phyloP scores from a whole-genome alignment of 2,888 invertebrate genomes.

The Eupsilia transversa region DNA sequence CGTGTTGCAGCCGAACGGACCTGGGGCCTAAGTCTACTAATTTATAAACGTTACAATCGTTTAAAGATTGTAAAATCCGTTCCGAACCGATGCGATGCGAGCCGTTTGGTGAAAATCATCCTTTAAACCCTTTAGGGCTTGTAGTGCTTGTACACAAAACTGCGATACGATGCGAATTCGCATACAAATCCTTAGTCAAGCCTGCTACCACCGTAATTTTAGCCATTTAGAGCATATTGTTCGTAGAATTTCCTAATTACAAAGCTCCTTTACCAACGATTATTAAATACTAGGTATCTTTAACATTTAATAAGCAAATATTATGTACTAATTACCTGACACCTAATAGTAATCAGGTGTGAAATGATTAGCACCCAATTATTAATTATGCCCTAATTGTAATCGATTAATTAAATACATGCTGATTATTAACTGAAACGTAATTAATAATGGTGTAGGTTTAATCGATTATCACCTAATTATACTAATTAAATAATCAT shows the following conservation, averaged over 20 bases:
- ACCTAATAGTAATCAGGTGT: slow-evolving; percentile 3
- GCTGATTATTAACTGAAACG: neutral
- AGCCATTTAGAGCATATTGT: neutral
- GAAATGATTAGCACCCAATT: slow-evolving; percentile 32
- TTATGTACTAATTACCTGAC: neutral
- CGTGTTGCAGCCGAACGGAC: no score
- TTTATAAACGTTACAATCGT: no score
- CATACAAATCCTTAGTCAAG: no score
- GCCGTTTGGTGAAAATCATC: no score
- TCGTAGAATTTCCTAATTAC: neutral
- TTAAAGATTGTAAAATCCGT: no score
- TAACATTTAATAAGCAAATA: neutral
- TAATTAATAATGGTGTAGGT: slow-evolving; percentile 21
- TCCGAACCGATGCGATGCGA: no score
- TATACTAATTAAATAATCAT: neutral
- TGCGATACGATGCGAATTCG: no score
- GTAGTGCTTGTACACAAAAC: no score
- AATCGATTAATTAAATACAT: neutral
- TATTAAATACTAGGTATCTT: neutral
- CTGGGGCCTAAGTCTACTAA: no score
- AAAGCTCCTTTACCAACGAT: neutral
- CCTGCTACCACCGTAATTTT: neutral
- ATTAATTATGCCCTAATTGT: slow-evolving; percentile 17
- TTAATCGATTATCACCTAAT: slow-evolving; percentile 18
- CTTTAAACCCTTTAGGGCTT: no score